phyloP scores from a whole-genome alignment of 2,888 invertebrate genomes.

The Caenorhabditis becei region DNA sequence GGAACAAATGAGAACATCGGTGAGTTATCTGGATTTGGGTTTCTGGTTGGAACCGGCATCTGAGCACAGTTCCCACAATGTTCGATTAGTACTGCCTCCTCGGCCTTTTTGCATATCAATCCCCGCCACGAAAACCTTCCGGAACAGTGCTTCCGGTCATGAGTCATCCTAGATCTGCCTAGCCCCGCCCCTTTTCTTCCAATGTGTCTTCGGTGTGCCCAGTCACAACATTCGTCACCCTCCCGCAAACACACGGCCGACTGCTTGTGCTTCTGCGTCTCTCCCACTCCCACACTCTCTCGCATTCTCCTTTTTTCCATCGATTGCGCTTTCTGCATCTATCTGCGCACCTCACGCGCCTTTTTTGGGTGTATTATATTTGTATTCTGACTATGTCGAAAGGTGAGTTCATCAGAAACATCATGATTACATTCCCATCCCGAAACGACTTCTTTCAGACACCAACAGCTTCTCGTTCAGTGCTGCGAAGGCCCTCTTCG shows the following conservation, averaged over 20 bases:
- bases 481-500: constrained; percentile 70
- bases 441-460: constrained; percentile 35
- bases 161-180: constrained; percentile 8
- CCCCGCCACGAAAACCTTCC: no score
- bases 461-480: constrained; percentile 66
- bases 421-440: neutral
- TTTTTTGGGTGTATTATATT: constrained; percentile 7
- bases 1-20: constrained; percentile 54
- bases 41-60: no score
- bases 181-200: constrained; percentile 8
- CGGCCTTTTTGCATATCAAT: no score
- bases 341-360: constrained; percentile 6
- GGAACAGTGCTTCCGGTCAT: neutral
- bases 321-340: constrained; percentile 24
- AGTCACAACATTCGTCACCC: constrained; percentile 46
- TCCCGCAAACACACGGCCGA: constrained; percentile 6
- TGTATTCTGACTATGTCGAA: constrained; percentile 38
- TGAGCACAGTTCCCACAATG: no score
- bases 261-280: constrained; percentile 30
- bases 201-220: constrained; percentile 26
- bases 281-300: constrained; percentile 22
- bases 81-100: no score
- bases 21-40: no score
- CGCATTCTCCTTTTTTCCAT: constrained; percentile 14
- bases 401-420: constrained; percentile 25